Evolutionary conservation across 2,888 invertebrate species (phyloP).

Genomic region (Cataglyphis altisquamis): DNA sequence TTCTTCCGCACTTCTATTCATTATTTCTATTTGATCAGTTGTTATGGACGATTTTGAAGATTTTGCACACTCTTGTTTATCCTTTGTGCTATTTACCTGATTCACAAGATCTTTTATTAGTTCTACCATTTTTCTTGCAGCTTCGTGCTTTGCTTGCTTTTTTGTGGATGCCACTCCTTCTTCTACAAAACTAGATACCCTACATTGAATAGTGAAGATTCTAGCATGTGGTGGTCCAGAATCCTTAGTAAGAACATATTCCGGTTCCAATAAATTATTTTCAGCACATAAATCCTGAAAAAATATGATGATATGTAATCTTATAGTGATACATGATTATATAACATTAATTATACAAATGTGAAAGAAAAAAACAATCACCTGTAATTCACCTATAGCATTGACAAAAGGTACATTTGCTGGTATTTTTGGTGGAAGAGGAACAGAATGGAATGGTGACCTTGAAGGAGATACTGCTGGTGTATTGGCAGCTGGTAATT

Average conservation of each 20-base stretch:
- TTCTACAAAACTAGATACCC: constrained; percentile 87
- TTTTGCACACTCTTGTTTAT: not conserved
- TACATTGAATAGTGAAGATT: constrained; percentile 88
- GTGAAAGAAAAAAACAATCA: constrained; percentile 54
- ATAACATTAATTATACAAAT: constrained; percentile 9
- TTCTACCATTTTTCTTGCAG: constrained; percentile 87
- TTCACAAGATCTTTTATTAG: constrained; percentile 76
- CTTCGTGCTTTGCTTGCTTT: constrained; percentile 89
- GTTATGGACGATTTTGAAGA: not conserved
- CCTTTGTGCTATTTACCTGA: constrained; percentile 1
- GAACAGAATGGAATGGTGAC: constrained; percentile 72
- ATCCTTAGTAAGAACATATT: constrained; percentile 88
- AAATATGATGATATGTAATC: constrained; percentile 46
- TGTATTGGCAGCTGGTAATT: constrained; percentile 77
- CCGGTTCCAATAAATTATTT: constrained; percentile 87
- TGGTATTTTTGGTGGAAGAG: constrained; percentile 71
- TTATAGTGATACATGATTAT: constrained; percentile 5
- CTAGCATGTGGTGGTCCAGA: constrained; percentile 90
- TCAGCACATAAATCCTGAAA: constrained; percentile 82
- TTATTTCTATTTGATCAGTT: constrained; percentile 21
- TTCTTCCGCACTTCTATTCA: constrained; percentile 57
- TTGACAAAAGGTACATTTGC: constrained; percentile 80
- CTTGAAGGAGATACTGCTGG: constrained; percentile 78
- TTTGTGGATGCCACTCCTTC: constrained; percentile 89
- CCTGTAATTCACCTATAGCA: constrained; percentile 82